Conservation (phyloP, 2,888 invertebrate genomes). For the Hypolimnas misippus region DNA sequence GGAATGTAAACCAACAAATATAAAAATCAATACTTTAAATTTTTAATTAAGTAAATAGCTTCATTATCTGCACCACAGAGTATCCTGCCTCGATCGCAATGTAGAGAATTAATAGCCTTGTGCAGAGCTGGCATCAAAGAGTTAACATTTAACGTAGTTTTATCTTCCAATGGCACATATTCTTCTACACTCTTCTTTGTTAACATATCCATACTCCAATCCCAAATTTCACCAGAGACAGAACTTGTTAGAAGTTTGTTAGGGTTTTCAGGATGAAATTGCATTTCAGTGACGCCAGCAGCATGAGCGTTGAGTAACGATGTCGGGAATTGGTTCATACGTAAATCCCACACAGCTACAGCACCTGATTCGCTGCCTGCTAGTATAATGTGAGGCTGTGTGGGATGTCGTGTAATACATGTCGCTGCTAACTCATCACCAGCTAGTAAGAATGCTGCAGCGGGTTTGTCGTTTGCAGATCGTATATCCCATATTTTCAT, state of each 20-base stretch:
- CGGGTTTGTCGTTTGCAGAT: conserved; percentile 84
- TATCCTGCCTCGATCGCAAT: conserved; percentile 89
- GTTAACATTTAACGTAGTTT: conserved; percentile 87
- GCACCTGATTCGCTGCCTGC: conserved; percentile 95
- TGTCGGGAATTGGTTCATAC: conserved; percentile 92
- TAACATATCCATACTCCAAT: conserved; percentile 90
- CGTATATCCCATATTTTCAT: conserved; percentile 95
- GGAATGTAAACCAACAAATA: not conserved
- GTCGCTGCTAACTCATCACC: conserved; percentile 90
- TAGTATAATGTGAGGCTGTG: conserved; percentile 92
- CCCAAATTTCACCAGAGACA: conserved; percentile 93
- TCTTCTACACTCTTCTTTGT: conserved; percentile 69
- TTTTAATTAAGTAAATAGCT: conserved; percentile 91
- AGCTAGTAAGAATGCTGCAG: conserved; percentile 88
- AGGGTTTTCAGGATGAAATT: conserved; percentile 93
- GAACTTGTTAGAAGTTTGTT: conserved; percentile 93
- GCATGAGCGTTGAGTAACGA: conserved; percentile 91
- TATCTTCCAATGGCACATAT: conserved; percentile 89
- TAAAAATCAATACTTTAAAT: conserved; percentile 69
- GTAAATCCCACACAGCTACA: conserved; percentile 94
- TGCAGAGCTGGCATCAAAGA: conserved; percentile 89
- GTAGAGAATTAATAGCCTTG: conserved; percentile 92
- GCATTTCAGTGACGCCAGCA: conserved; percentile 91
- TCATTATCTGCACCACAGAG: conserved; percentile 95
- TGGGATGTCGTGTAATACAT: conserved; percentile 92